These are phyloP conservation scores for western clawed frog (Xenopus tropicalis) DNA, from an alignment of 2,113 vertebrate species.

Conservation along the genomic window DNA sequence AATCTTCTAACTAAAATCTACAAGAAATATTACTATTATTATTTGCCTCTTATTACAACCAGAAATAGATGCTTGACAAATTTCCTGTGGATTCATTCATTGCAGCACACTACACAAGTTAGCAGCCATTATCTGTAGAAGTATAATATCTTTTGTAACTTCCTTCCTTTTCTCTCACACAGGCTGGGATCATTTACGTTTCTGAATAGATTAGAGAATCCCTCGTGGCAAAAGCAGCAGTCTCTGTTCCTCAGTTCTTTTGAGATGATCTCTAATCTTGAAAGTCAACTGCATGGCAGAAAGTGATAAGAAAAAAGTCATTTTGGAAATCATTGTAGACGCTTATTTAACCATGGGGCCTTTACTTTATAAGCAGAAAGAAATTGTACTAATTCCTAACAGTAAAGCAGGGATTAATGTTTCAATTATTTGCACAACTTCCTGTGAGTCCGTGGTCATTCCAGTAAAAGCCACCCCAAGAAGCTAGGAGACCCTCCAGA, in stretches of 20 bases:
- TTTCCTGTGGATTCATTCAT: too few relatives aligned
- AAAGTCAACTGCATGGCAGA: conserved; percentile 41
- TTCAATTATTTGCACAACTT: conserved; percentile 34
- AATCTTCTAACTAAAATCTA: too few relatives aligned
- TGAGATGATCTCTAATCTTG: conserved; percentile 40
- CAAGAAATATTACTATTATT: too few relatives aligned
- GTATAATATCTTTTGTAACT: too few relatives aligned
- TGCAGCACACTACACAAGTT: too few relatives aligned
- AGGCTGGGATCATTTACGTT: conserved; percentile 19
- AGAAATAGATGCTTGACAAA: too few relatives aligned
- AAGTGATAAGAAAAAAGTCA: conserved; percentile 44
- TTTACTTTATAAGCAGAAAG: conserved; percentile 15
- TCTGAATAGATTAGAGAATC: conserved; percentile 42
- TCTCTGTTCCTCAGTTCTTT: conserved; percentile 29
- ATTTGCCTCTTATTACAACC: too few relatives aligned
- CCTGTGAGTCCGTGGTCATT: conserved; percentile 12
- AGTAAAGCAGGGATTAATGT: conserved; percentile 23
- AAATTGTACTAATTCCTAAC: conserved; percentile 26
- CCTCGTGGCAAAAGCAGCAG: conserved; percentile 29
- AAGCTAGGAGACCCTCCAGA: too few relatives aligned
- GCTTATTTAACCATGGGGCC: conserved; percentile 33
- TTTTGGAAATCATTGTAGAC: conserved; percentile 40
- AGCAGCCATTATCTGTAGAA: too few relatives aligned
- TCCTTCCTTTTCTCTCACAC: too few relatives aligned
- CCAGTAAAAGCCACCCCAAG: conserved; percentile 6